Base-by-base conservation (phyloP, 2,797 vertebrate genomes). In the Eremophila alpestris region DNA sequence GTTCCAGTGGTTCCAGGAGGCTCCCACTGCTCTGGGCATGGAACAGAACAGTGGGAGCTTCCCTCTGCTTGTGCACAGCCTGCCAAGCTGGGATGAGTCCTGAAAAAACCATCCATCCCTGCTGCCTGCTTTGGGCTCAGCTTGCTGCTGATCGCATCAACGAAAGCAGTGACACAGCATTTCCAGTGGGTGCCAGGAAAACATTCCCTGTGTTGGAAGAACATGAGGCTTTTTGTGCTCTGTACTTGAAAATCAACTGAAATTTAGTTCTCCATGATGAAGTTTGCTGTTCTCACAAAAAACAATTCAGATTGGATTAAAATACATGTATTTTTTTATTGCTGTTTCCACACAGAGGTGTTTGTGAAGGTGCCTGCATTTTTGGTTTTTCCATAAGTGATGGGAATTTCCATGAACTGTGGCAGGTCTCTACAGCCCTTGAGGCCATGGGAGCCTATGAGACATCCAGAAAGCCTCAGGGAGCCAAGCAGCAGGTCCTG, bases 211-310 rank as follows among this genome's bases (percentile, higher is more conserved):
- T 24, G 77, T 55, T 54, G 75, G 77, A 87, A 41, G 83, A 93
- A 89, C 81, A 84, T 0, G 23, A 65, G 29, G 56, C 59, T 38
- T 90, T 83, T 75, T 69, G 43, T 65, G 55, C 62, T 82, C 38
- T 20, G 2, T 16, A 7, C 38, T 82, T 34, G 41, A 87, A 94
- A 95, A 94, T 87, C 86, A 82, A 86, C 70, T 2, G 11, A 73
- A 93, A 82, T 81, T 51, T 9, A 59, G 65, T 82, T 81, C 70
- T 48, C 69, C 1, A 1, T 23, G 51, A 76, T 65, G 71, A 69
- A 82, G 96, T 79, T 55, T 82, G 67, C 83, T 75, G 40, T 83
- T 86, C 51, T 18, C 77, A 56, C 63, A 86, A 82, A 94, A 90
- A 73, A 40, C 69, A 43, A 27, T 69, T 51, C 70, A 78, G 74